phyloP scores from a whole-genome alignment of 2,797 vertebrate species.

The Platalea minor region DNA sequence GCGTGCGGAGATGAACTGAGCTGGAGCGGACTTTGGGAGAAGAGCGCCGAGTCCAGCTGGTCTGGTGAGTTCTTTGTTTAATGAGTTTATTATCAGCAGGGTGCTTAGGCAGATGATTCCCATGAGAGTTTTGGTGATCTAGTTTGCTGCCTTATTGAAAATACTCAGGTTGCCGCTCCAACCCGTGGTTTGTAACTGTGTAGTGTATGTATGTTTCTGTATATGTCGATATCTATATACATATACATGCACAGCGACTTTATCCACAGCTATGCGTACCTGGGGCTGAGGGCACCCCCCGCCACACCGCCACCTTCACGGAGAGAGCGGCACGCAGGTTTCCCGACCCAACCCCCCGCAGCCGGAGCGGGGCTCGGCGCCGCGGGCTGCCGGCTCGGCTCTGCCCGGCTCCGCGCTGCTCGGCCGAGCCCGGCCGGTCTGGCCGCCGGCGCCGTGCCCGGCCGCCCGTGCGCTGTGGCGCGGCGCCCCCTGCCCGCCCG shows the following conservation, averaged over 20 bases:
- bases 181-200: neutral
- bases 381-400: neutral
- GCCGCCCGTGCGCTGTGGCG: conserved; percentile 58
- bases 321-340: neutral
- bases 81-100: neutral
- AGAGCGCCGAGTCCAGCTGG: conserved; percentile 71
- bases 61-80: conserved; percentile 81
- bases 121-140: neutral
- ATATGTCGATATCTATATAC: neutral
- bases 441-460: neutral
- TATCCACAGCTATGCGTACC: neutral
- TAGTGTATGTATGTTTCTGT: neutral
- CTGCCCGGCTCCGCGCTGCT: accelerated
- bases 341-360: neutral
- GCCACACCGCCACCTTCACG: neutral
- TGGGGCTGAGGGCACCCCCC: neutral
- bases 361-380: neutral
- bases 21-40: conserved; percentile 46
- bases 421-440: neutral
- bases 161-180: neutral
- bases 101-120: neutral
- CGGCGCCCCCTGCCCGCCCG: conserved; percentile 73
- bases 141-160: neutral
- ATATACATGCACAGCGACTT: neutral
- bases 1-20: conserved; percentile 70